A percentile compares a stretch with the other conserved stretches of the same genome.
phyloP scores from a whole-genome alignment of 2,797 vertebrate species.

The Mallotus villosus region DNA sequence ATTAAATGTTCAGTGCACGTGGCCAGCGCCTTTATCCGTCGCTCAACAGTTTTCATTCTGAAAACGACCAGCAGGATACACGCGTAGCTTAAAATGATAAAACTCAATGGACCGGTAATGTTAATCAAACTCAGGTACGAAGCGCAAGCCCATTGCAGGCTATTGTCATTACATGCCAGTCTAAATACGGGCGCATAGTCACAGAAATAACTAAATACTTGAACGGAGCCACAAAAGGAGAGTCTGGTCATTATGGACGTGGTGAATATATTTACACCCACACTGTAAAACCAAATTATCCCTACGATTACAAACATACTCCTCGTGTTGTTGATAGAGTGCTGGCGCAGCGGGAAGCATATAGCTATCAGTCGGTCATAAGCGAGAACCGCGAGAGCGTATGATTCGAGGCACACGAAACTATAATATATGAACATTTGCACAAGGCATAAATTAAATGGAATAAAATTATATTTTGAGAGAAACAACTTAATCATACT shows the following conservation, averaged over 20 bases:
- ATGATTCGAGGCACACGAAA: constrained; percentile 47
- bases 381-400: constrained; percentile 62
- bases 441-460: constrained; percentile 61
- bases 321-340: constrained; percentile 57
- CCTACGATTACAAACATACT: constrained; percentile 61
- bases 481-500: constrained; percentile 67
- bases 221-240: constrained; percentile 65
- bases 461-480: constrained; percentile 60
- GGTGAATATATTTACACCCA: rapidly evolving
- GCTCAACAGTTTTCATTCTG: constrained; percentile 64
- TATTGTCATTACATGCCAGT: constrained; percentile 64
- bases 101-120: constrained; percentile 40
- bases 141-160: constrained; percentile 51
- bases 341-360: constrained; percentile 68
- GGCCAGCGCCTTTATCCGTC: constrained; percentile 57
- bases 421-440: constrained; percentile 67
- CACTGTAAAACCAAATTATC: constrained; percentile 36
- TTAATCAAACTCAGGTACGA: background rate
- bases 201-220: constrained; percentile 71
- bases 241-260: constrained; percentile 47
- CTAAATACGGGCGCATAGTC: constrained; percentile 69
- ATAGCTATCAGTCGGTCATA: constrained; percentile 70
- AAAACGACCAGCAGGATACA: constrained; percentile 65
- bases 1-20: constrained; percentile 69
- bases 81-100: constrained; percentile 59